Conservation (phyloP, 2,797 vertebrate genomes). For the Acrossocheilus fasciatus region DNA sequence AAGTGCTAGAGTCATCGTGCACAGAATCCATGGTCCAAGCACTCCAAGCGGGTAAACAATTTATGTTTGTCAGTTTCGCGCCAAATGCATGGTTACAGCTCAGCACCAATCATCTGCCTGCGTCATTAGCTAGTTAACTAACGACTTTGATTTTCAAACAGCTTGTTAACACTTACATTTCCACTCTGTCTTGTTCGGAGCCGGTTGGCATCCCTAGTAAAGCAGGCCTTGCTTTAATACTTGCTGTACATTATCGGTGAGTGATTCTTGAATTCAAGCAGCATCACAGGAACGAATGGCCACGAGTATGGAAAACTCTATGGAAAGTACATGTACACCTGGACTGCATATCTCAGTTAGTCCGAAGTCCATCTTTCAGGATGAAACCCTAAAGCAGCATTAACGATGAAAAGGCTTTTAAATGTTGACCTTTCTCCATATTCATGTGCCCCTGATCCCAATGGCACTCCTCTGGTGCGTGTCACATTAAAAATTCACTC, state of each 20-base stretch:
- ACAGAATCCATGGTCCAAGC: conserved; percentile 70
- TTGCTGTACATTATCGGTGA: conserved; percentile 58
- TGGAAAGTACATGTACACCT: conserved; percentile 64
- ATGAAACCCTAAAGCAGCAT: conserved; percentile 76
- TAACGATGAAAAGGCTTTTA: conserved; percentile 66
- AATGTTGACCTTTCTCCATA: conserved; percentile 35
- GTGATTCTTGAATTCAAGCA: conserved; percentile 70
- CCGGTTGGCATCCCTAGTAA: conserved; percentile 42
- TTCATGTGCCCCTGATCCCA: conserved; percentile 37
- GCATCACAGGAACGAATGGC: conserved; percentile 70
- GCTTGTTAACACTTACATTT: conserved; percentile 29
- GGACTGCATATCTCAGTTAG: conserved; percentile 56
- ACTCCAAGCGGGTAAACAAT: conserved; percentile 64
- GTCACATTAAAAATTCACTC: conserved; percentile 65
- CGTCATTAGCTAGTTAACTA: not conserved
- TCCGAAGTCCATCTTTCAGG: conserved; percentile 68
- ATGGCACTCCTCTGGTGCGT: conserved; percentile 59
- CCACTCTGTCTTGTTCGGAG: conserved; percentile 29
- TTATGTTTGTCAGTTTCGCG: conserved; percentile 13
- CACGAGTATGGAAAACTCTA: conserved; percentile 46
- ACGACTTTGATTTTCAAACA: not conserved
- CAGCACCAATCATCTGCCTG: conserved; percentile 3
- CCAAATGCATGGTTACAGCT: conserved; percentile 28
- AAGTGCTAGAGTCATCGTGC: conserved; percentile 81
- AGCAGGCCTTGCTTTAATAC: conserved; percentile 42